Conservation (phyloP, 2,797 vertebrate species). For the Lemur catta region DNA sequence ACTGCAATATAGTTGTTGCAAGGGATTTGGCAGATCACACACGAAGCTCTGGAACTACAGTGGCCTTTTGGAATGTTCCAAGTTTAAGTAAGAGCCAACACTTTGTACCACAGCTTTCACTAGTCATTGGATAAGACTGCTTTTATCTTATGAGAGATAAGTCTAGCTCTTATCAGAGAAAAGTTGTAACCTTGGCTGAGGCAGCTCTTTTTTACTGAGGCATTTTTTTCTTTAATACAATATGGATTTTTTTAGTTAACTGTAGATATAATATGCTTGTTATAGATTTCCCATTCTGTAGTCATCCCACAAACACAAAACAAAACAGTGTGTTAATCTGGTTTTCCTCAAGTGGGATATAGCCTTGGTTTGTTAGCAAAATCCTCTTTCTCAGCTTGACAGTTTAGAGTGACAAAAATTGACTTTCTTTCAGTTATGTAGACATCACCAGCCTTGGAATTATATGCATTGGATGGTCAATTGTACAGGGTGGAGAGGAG, state of each 20-base stretch:
- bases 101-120: background rate
- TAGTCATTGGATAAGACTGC: background rate
- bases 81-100: background rate
- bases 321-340: slow-evolving; percentile 73
- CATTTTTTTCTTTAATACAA: background rate
- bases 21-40: background rate
- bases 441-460: slow-evolving; percentile 84
- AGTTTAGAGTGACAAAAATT: fast-evolving
- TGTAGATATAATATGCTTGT: slow-evolving; percentile 78
- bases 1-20: background rate
- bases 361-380: fast-evolving
- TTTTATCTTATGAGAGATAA: background rate
- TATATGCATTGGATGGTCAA: slow-evolving; percentile 90
- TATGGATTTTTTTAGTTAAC: slow-evolving; percentile 72
- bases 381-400: background rate
- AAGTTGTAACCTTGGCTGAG: background rate
- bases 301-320: slow-evolving; percentile 93
- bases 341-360: background rate
- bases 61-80: background rate
- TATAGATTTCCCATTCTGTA: slow-evolving; percentile 85
- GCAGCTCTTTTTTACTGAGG: background rate
- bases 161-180: background rate
- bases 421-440: fast-evolving
- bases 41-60: background rate
- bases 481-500: slow-evolving; percentile 77